Conservation (phyloP, 2,113 vertebrate genomes). For the Glaucidium brasilianum region DNA sequence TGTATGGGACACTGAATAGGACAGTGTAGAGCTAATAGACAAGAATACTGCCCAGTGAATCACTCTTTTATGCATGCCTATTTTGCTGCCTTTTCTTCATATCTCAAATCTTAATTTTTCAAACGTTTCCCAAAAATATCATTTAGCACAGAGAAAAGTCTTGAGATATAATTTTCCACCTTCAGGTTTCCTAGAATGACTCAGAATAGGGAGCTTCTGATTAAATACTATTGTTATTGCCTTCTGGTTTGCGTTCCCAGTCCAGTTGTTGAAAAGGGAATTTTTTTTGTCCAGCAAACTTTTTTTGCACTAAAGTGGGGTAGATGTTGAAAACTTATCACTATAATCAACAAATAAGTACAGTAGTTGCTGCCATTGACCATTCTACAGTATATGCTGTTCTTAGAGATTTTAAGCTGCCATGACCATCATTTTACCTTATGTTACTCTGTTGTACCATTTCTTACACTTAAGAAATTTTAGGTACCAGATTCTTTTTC, state of each 20-base stretch:
- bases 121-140: neutral
- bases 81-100: neutral
- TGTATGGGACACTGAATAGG: neutral
- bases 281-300: neutral
- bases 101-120: neutral
- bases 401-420: neutral
- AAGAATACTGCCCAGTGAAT: neutral
- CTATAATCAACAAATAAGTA: neutral
- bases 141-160: neutral
- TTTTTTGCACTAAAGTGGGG: neutral
- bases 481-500: neutral
- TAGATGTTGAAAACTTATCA: neutral
- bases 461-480: neutral
- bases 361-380: neutral
- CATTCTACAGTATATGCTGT: neutral
- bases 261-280: neutral
- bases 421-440: neutral
- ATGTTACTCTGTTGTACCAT: rapidly evolving
- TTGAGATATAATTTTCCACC: neutral
- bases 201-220: neutral
- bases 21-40: neutral
- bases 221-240: neutral
- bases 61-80: neutral
- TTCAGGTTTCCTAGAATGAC: neutral
- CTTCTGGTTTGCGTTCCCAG: neutral